phyloP scores from a whole-genome alignment of 2,888 invertebrate species.

The Pelosia muscerda region DNA sequence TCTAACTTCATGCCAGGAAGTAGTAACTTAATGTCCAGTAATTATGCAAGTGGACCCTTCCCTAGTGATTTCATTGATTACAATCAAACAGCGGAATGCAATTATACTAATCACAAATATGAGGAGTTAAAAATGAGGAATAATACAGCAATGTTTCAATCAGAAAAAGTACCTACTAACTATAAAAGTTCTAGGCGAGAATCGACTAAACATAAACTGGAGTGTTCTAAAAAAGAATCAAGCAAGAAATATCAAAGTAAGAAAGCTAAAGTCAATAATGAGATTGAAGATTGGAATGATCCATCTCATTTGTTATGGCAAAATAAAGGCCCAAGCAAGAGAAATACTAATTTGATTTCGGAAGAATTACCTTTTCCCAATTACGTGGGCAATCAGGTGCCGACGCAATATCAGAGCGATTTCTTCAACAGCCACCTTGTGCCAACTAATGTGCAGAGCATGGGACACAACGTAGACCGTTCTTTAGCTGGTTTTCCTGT shows the following conservation, averaged over 20 bases:
- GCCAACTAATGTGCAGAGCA: slow-evolving; percentile 75
- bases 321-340: slow-evolving; percentile 71
- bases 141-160: slow-evolving; percentile 67
- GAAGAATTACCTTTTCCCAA: slow-evolving; percentile 79
- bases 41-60: slow-evolving; percentile 76
- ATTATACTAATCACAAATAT: slow-evolving; percentile 79
- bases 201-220: slow-evolving; percentile 80
- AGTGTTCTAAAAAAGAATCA: slow-evolving; percentile 81
- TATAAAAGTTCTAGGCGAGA: slow-evolving; percentile 77
- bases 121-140: slow-evolving; percentile 80
- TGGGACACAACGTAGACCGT: slow-evolving; percentile 72
- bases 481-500: slow-evolving; percentile 74
- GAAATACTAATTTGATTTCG: slow-evolving; percentile 71
- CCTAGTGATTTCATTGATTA: slow-evolving; percentile 80
- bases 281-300: slow-evolving; percentile 80
- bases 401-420: slow-evolving; percentile 78
- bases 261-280: slow-evolving; percentile 70
- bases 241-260: slow-evolving; percentile 81
- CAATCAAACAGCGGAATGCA: slow-evolving; percentile 78
- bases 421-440: slow-evolving; percentile 79
- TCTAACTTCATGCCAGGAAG: slow-evolving; percentile 80
- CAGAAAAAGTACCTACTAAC: slow-evolving; percentile 71
- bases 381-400: slow-evolving; percentile 78
- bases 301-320: slow-evolving; percentile 76
- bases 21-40: slow-evolving; percentile 76